Evolutionary conservation across 2,888 invertebrate genomes (phyloP).

Genomic region (Acanthoscelides obtectus): DNA sequence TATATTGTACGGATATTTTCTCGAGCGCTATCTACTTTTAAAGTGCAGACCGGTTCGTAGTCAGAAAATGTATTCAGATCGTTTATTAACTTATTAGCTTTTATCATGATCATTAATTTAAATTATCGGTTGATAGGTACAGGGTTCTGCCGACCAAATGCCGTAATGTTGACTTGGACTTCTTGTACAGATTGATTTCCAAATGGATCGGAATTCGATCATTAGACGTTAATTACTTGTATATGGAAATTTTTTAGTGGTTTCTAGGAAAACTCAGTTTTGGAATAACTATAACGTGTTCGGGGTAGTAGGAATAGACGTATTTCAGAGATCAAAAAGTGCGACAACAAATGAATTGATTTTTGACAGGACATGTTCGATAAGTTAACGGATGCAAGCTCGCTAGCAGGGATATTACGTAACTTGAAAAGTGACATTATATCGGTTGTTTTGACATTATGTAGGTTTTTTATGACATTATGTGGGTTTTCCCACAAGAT

Average conservation of each 20-base stretch:
- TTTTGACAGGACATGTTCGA: too few species aligned
- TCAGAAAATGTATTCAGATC: not conserved
- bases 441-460: too few species aligned
- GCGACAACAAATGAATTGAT: too few species aligned
- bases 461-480: too few species aligned
- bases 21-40: not conserved
- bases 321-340: too few species aligned
- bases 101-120: not conserved
- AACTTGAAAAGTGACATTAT: too few species aligned
- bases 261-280: not conserved
- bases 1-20: not conserved
- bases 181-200: not conserved
- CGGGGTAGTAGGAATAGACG: too few species aligned
- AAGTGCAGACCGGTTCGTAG: not conserved
- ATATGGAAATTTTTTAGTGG: not conserved
- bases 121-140: not conserved
- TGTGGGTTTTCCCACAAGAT: too few species aligned
- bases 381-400: too few species aligned
- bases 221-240: not conserved
- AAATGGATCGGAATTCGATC: not conserved
- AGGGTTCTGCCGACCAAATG: not conserved
- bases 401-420: too few species aligned
- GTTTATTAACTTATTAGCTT: not conserved
- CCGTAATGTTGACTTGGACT: not conserved
- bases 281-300: not conserved